phyloP scores from a whole-genome alignment of 2,797 vertebrate genomes.

The Eulemur rubriventer region DNA sequence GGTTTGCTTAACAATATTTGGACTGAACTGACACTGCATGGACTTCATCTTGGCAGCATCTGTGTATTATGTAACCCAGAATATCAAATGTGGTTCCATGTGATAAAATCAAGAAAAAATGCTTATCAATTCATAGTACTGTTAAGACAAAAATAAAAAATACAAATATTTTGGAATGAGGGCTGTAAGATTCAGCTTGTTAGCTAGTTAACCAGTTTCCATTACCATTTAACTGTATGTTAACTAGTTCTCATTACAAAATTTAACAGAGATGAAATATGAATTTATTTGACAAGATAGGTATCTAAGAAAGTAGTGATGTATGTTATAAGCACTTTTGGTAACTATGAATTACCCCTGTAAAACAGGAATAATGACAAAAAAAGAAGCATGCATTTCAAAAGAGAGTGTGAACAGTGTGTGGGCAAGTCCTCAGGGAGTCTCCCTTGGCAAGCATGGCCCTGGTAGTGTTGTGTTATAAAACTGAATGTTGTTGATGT shows the following conservation, averaged over 20 bases:
- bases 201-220: background rate
- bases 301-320: background rate
- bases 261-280: background rate
- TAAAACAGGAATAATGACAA: background rate
- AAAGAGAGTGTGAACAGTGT: background rate
- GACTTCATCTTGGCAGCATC: slow-evolving; percentile 18
- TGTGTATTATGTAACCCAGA: background rate
- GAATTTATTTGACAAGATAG: background rate
- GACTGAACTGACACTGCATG: background rate
- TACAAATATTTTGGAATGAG: background rate
- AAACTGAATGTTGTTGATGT: background rate
- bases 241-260: background rate
- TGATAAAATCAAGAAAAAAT: background rate
- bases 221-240: background rate
- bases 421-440: background rate
- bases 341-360: background rate
- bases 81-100: background rate
- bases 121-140: background rate
- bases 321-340: background rate
- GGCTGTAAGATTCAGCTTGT: background rate
- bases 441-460: background rate
- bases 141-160: background rate
- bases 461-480: background rate
- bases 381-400: background rate
- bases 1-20: slow-evolving; percentile 53